Conservation (phyloP, 2,888 invertebrate species). For the Petrolisthes manimaculis region DNA sequence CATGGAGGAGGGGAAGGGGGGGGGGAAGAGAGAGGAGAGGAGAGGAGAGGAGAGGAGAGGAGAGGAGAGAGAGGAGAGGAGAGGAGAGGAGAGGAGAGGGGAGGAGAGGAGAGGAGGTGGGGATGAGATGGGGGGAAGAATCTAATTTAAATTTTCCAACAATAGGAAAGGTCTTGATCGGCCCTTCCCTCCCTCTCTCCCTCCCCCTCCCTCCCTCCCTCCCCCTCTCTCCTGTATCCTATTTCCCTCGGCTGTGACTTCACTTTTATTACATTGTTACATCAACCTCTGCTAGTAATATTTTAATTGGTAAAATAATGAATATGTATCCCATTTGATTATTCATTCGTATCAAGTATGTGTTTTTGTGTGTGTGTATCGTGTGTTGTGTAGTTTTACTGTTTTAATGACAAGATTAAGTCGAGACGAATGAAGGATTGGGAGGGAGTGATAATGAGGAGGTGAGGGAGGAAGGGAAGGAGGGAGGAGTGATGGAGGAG, state of each 20-base stretch:
- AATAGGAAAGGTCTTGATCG: constrained; percentile 19
- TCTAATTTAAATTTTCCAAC: constrained; percentile 49
- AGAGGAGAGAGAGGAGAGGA: background rate
- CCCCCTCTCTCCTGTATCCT: background rate
- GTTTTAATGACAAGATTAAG: too few species aligned
- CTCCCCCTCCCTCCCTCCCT: background rate
- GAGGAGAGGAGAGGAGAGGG: background rate
- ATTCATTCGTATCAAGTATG: too few species aligned
- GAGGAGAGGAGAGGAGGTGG: background rate
- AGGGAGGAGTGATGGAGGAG: background rate
- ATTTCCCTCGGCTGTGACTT: background rate
- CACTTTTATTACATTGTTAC: background rate
- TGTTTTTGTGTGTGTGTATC: too few species aligned
- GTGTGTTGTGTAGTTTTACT: too few species aligned
- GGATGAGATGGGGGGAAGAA: constrained; percentile 6
- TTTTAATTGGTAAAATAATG: background rate
- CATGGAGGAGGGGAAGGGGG: constrained; percentile 5
- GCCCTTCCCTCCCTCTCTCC: constrained; percentile 7
- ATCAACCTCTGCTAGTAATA: background rate
- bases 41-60: background rate
- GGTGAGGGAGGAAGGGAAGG: background rate
- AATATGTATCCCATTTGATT: too few species aligned
- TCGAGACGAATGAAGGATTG: background rate
- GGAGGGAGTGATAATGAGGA: background rate
- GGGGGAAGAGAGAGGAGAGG: background rate